Percentiles rank a stretch among this genome's conserved stretches.
These are phyloP conservation scores for Drosophila neotestacea DNA, from an alignment of 2,888 invertebrate species.

Conservation along the genomic window DNA sequence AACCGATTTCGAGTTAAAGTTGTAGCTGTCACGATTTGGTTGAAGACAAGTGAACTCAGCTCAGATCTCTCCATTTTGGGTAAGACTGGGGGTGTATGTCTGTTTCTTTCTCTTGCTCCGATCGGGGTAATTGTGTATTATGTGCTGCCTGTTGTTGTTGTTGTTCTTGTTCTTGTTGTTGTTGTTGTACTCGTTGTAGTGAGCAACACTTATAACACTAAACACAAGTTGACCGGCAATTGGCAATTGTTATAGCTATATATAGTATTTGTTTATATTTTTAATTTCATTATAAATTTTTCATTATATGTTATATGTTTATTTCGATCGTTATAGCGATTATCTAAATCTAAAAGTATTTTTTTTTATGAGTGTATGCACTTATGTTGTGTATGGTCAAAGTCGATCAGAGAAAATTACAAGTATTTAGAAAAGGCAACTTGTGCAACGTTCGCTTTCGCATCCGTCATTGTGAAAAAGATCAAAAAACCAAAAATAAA, in stretches of 20 bases:
- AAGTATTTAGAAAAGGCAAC: conserved; percentile 54
- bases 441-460: conserved; percentile 43
- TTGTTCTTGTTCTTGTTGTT: conserved; percentile 42
- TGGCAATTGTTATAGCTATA: conserved; percentile 40
- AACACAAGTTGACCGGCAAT: conserved; percentile 65
- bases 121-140: conserved; percentile 53
- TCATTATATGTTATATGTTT: conserved; percentile 20
- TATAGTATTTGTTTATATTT: conserved; percentile 21
- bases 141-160: conserved; percentile 53
- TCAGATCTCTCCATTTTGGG: conserved; percentile 63
- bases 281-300: neutral
- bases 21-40: conserved; percentile 48
- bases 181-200: conserved; percentile 39
- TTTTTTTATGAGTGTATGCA: conserved; percentile 34
- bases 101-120: conserved; percentile 55
- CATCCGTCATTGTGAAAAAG: conserved; percentile 14
- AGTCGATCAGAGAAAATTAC: conserved; percentile 37
- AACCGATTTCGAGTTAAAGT: conserved; percentile 55
- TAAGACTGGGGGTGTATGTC: conserved; percentile 52
- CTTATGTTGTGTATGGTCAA: conserved; percentile 33
- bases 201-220: conserved; percentile 61
- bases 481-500: conserved; percentile 8
- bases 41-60: conserved; percentile 59
- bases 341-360: conserved; percentile 38
- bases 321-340: conserved; percentile 5